Conservation (phyloP, 1,140 invertebrate species). For the Diorhabda carinulata region DNA sequence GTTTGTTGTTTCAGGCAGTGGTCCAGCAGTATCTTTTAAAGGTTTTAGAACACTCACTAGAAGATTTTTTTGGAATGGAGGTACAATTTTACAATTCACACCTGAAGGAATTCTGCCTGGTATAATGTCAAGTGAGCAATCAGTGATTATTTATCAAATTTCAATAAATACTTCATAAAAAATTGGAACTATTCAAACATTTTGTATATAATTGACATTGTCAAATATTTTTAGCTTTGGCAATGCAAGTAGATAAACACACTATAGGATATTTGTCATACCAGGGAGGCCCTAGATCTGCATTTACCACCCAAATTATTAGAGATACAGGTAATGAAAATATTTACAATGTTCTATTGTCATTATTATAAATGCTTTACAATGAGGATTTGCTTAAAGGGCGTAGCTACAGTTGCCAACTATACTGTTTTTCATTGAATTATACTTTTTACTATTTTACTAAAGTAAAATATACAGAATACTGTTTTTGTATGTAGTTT, state of each 20-base stretch:
- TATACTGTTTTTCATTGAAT: too few species aligned
- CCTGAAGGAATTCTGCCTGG: slow-evolving; percentile 67
- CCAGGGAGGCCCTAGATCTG: slow-evolving; percentile 66
- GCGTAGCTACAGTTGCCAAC: too few species aligned
- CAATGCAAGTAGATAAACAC: slow-evolving; percentile 78
- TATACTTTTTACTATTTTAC: too few species aligned
- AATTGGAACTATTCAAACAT: too few species aligned
- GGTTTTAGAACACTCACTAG: slow-evolving; percentile 67
- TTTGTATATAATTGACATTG: background rate
- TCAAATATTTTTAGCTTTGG: slow-evolving; percentile 60
- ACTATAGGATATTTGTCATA: slow-evolving; percentile 85
- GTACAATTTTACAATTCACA: slow-evolving; percentile 67
- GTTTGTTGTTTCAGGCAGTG: slow-evolving; percentile 54
- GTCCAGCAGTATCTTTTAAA: slow-evolving; percentile 68
- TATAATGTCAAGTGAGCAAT: slow-evolving; percentile 64
- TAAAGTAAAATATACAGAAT: too few species aligned
- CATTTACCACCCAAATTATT: slow-evolving; percentile 74
- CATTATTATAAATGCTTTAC: too few species aligned
- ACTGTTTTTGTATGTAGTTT: too few species aligned
- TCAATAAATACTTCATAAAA: background rate
- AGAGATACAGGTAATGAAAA: slow-evolving; percentile 62
- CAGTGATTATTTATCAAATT: slow-evolving; percentile 1
- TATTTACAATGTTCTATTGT: background rate
- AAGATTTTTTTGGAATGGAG: slow-evolving; percentile 68
- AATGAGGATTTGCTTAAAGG: too few species aligned